Percentiles rank a stretch among this genome's conserved stretches.
Conservation (phyloP, 2,113 vertebrate genomes). For the Atherinomorus stipes region DNA sequence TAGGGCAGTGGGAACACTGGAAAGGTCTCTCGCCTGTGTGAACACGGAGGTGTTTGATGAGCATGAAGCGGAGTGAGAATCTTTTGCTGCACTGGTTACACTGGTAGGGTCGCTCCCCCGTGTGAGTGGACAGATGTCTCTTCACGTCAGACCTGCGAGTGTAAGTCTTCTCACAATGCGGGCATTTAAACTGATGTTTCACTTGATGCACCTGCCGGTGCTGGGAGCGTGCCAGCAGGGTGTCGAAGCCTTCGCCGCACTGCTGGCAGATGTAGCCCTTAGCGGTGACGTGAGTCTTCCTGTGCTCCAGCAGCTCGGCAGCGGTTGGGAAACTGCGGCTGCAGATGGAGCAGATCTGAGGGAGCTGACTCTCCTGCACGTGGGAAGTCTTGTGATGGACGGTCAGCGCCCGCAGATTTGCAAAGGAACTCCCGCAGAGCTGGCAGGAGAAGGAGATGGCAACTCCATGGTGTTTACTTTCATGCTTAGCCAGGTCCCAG, state of each 20-base stretch:
- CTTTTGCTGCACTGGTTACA: conserved; percentile 76
- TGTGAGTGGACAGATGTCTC: conserved; percentile 75
- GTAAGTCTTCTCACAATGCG: conserved; percentile 81
- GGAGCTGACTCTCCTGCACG: conserved; percentile 60
- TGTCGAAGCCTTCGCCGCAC: conserved; percentile 78
- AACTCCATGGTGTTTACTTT: conserved; percentile 77
- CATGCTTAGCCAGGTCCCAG: conserved; percentile 82
- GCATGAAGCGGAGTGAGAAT: conserved; percentile 83
- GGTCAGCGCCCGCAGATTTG: conserved; percentile 73
- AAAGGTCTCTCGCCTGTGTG: conserved; percentile 79
- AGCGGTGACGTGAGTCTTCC: conserved; percentile 63
- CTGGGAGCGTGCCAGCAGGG: conserved; percentile 73
- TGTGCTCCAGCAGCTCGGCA: conserved; percentile 70
- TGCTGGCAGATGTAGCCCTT: conserved; percentile 74
- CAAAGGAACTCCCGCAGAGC: conserved; percentile 66
- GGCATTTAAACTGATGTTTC: conserved; percentile 76
- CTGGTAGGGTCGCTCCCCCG: conserved; percentile 77
- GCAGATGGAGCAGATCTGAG: conserved; percentile 83
- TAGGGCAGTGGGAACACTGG: conserved; percentile 77
- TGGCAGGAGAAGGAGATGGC: conserved; percentile 74
- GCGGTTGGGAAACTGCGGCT: conserved; percentile 63
- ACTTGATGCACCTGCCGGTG: conserved; percentile 74
- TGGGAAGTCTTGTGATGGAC: conserved; percentile 77
- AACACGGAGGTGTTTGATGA: conserved; percentile 73
- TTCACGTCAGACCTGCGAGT: conserved; percentile 80